These are phyloP conservation scores for Suillia variegata DNA, from an alignment of 2,888 invertebrate species.

Conservation along the genomic window DNA sequence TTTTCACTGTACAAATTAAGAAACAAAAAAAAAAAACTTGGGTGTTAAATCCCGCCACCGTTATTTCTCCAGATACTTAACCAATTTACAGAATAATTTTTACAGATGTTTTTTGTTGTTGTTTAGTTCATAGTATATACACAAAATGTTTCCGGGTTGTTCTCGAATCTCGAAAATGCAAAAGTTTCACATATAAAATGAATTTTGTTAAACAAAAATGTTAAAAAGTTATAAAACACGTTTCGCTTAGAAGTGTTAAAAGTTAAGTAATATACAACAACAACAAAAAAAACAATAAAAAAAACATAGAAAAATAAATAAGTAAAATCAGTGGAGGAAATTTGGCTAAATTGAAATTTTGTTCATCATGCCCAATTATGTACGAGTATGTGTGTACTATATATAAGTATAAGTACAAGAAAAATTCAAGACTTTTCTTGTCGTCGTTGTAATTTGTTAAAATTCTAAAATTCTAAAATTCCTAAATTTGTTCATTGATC, in stretches of 20 bases:
- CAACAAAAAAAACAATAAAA: no score
- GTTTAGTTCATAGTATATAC: slow-evolving; percentile 3
- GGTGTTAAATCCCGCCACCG: slow-evolving; percentile 1
- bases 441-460: no score
- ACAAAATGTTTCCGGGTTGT: slow-evolving; percentile 3
- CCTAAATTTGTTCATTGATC: slow-evolving; percentile 14
- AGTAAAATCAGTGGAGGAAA: slow-evolving; percentile 51
- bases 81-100: background rate
- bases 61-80: background rate
- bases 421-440: slow-evolving; percentile 7
- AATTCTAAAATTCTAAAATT: slow-evolving; percentile 4
- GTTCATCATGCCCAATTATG: slow-evolving; percentile 24
- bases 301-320: slow-evolving; percentile 34
- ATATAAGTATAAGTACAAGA: background rate
- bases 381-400: background rate
- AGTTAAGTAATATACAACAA: no score
- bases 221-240: background rate
- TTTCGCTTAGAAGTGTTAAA: background rate
- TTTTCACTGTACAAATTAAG: no score
- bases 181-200: no score
- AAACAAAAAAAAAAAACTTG: no score
- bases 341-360: slow-evolving; percentile 5
- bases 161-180: no score
- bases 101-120: slow-evolving; percentile 5
- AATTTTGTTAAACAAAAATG: background rate